Percentiles rank a stretch among this genome's conserved stretches.
These are phyloP conservation scores for Drosophila repletoides DNA, from an alignment of 1,140 invertebrate genomes.

Conservation along the genomic window DNA sequence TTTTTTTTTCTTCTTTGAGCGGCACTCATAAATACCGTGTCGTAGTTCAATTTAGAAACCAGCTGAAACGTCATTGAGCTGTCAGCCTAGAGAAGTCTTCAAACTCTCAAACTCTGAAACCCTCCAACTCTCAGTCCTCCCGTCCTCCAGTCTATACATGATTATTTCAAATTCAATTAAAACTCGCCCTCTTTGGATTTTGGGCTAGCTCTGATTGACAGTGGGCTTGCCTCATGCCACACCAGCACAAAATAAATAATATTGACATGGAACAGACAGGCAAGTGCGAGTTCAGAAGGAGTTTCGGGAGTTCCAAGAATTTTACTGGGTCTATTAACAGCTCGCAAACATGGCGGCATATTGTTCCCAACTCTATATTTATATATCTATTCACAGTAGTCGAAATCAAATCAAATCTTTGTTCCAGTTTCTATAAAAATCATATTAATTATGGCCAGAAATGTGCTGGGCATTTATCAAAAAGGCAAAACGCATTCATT, in stretches of 20 bases:
- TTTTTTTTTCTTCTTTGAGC: not conserved
- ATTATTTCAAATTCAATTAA: conserved; percentile 73
- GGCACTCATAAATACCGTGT: not conserved
- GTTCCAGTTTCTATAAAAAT: conserved; percentile 42
- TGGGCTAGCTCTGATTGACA: conserved; percentile 60
- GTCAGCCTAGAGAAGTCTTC: conserved; percentile 33
- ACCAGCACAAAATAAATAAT: not conserved
- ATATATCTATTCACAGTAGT: not conserved
- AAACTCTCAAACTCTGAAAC: not conserved
- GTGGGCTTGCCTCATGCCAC: conserved; percentile 36
- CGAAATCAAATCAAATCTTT: conserved; percentile 51
- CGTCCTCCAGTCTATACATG: conserved; percentile 3
- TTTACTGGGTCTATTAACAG: conserved; percentile 42
- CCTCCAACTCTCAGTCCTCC: no score
- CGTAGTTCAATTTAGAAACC: conserved; percentile 21
- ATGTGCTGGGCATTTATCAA: conserved; percentile 50
- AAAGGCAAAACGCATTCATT: conserved; percentile 50
- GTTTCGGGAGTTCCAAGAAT: conserved; percentile 30
- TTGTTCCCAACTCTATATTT: conserved; percentile 32
- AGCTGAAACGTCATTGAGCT: conserved; percentile 59
- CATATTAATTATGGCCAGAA: conserved; percentile 57
- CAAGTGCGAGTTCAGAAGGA: conserved; percentile 5
- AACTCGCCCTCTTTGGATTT: conserved; percentile 28
- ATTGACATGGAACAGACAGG: conserved; percentile 11
- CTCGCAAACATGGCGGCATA: conserved; percentile 48